Conservation (phyloP, 2,888 invertebrate species). For the Eupithecia subumbrata region DNA sequence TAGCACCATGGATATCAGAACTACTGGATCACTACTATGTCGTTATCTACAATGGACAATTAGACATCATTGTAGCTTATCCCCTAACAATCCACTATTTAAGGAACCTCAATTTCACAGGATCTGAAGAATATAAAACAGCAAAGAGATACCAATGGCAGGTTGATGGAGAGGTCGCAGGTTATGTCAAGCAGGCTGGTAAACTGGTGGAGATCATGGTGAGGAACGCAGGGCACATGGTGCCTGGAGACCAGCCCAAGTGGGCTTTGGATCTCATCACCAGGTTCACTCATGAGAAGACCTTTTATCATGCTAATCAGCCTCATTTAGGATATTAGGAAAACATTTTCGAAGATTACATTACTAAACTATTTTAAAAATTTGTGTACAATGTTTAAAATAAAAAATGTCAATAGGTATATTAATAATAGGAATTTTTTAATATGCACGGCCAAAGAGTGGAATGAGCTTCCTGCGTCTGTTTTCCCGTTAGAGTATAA, state of each 20-base stretch:
- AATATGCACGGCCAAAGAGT: too few species aligned
- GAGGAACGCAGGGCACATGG: conserved; percentile 92
- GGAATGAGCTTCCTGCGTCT: too few species aligned
- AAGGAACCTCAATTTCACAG: conserved; percentile 87
- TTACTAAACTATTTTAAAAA: neutral
- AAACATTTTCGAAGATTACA: neutral
- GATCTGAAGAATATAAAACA: conserved; percentile 85
- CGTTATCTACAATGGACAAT: conserved; percentile 94
- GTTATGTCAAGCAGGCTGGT: conserved; percentile 89
- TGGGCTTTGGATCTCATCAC: conserved; percentile 90
- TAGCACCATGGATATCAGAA: conserved; percentile 88
- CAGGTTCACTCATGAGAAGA: conserved; percentile 85
- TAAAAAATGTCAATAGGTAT: neutral
- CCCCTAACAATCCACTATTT: conserved; percentile 93
- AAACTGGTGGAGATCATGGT: conserved; percentile 90
- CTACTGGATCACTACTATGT: conserved; percentile 88
- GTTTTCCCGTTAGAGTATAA: too few species aligned
- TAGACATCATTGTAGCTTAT: conserved; percentile 96
- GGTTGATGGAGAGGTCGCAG: conserved; percentile 87
- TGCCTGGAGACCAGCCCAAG: conserved; percentile 90
- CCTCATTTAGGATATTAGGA: conserved; percentile 40
- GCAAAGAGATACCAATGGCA: conserved; percentile 88
- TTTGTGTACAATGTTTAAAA: neutral
- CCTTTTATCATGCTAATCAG: conserved; percentile 55
- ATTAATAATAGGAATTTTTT: too few species aligned